Percentiles rank a stretch among this genome's conserved stretches.
Evolutionary conservation across 2,113 vertebrate genomes (phyloP).

Genomic region (Orycteropus afer): DNA sequence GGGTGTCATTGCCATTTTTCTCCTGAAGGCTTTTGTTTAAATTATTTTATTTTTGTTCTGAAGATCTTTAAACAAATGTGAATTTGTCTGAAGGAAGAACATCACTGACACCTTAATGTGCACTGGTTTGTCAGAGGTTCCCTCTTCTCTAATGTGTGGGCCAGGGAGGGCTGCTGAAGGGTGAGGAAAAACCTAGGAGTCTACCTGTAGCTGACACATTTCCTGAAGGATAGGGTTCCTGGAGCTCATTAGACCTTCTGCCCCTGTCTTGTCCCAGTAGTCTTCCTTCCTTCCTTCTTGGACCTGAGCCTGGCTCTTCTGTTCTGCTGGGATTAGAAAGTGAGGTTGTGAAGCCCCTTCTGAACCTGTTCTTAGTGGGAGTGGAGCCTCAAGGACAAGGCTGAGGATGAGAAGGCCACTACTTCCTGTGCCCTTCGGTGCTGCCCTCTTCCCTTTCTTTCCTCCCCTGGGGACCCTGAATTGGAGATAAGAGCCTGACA

Average conservation of each 20-base stretch:
- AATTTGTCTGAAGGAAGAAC: constrained; percentile 18
- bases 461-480: too few relatives aligned
- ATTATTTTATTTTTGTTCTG: neutral
- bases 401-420: neutral
- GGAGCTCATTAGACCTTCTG: neutral
- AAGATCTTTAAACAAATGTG: neutral
- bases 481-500: neutral
- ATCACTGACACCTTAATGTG: neutral
- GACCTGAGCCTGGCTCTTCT: neutral
- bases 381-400: neutral
- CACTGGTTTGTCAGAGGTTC: neutral
- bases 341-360: neutral
- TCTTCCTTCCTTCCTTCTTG: neutral
- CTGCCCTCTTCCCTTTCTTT: neutral
- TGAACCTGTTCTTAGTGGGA: neutral
- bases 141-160: neutral
- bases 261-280: neutral
- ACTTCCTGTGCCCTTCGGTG: neutral
- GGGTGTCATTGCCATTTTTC: neutral
- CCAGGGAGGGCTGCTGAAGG: neutral
- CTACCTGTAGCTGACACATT: neutral
- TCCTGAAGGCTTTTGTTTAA: neutral
- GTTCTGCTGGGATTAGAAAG: neutral
- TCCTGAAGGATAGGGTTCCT: neutral
- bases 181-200: neutral